These are phyloP conservation scores for Cepphus grylle DNA, from an alignment of 2,113 vertebrate genomes.

Conservation along the genomic window DNA sequence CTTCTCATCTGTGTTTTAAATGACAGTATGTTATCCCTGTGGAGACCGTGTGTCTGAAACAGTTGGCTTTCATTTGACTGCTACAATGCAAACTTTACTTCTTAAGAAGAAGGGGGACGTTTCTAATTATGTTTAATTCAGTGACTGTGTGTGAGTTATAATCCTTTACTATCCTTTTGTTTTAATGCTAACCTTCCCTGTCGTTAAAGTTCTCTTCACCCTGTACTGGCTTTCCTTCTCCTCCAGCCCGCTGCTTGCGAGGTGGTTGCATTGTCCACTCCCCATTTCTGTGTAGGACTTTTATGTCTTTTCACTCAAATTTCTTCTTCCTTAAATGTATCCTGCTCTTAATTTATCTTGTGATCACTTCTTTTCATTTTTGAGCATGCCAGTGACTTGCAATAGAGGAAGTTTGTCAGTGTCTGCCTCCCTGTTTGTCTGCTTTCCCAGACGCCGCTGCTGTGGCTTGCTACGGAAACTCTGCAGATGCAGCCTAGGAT, in stretches of 20 bases:
- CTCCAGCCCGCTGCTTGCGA: background rate
- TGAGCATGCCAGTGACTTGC: background rate
- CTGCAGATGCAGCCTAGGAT: background rate
- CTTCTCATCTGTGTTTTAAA: background rate
- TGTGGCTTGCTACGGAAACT: background rate
- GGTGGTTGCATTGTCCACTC: background rate
- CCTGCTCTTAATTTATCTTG: background rate
- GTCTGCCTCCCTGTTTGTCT: background rate
- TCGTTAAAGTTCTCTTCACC: background rate
- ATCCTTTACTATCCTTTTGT: background rate
- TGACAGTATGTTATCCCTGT: background rate
- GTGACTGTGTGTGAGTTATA: background rate
- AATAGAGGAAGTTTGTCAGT: background rate
- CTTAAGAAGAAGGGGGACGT: background rate
- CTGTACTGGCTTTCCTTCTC: background rate
- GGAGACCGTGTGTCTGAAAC: rapidly evolving
- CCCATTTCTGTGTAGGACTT: background rate
- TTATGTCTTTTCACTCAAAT: background rate
- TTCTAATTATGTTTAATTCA: background rate
- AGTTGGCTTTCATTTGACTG: background rate
- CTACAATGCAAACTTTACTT: background rate
- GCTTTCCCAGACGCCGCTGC: background rate
- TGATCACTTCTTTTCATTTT: background rate
- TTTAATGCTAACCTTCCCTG: background rate
- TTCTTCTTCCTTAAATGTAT: background rate